Percentiles rank a stretch among this genome's conserved stretches.
phyloP scores from a whole-genome alignment of 1,140 invertebrate genomes.

The Amyelois transitella region DNA sequence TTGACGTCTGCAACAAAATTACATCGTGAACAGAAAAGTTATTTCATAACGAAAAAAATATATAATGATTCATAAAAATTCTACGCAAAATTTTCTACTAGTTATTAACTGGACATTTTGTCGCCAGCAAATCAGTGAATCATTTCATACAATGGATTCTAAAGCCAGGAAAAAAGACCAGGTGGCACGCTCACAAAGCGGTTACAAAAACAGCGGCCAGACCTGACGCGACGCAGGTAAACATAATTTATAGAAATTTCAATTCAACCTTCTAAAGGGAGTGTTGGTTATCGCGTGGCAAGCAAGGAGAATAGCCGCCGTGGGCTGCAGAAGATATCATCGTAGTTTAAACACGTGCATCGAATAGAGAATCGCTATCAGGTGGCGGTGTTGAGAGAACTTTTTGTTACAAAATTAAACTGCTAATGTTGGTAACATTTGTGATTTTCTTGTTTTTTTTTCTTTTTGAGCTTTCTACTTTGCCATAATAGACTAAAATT shows the following conservation, averaged over 20 bases:
- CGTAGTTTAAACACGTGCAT: constrained; percentile 58
- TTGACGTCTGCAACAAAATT: too few species aligned
- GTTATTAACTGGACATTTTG: constrained; percentile 22
- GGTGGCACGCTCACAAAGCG: constrained; percentile 56
- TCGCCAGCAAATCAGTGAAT: constrained; percentile 46
- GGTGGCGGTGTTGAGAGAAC: constrained; percentile 38
- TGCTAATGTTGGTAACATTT: constrained; percentile 29
- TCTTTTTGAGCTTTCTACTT: too few species aligned
- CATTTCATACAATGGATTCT: constrained; percentile 45
- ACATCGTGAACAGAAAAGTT: too few species aligned
- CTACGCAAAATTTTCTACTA: not conserved
- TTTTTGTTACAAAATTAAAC: constrained; percentile 33
- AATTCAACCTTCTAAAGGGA: constrained; percentile 25
- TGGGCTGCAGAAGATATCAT: constrained; percentile 39
- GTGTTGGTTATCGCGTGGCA: constrained; percentile 37
- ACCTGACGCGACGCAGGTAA: constrained; percentile 24
- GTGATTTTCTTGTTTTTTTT: constrained; percentile 4
- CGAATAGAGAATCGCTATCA: constrained; percentile 45
- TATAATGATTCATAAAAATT: constrained; percentile 17
- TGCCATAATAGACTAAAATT: not conserved
- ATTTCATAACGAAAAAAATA: too few species aligned
- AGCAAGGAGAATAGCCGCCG: constrained; percentile 18
- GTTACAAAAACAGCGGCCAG: constrained; percentile 40
- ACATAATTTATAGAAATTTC: constrained; percentile 27
- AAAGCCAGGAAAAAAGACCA: constrained; percentile 59